Evolutionary conservation across 2,888 invertebrate genomes (phyloP), one percentile per base, ranked within the genome.

Genomic region (Lymantria dispar): DNA sequence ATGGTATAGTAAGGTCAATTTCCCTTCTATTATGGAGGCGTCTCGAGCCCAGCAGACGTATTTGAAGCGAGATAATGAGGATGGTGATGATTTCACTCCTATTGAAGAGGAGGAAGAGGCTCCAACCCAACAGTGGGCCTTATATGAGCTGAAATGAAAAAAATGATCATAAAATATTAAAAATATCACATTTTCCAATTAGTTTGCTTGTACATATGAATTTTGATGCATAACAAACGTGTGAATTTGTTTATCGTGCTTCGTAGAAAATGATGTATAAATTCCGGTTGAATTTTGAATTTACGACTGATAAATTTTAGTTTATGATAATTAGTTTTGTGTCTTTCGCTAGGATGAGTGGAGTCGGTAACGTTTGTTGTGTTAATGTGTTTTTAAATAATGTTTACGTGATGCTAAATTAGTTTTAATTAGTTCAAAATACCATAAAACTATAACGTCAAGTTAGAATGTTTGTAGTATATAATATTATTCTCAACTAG

Each of bases 251-350:
- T 40, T 29, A n/a, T 22, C 38, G n/a, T 45, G 13, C 54, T 66
- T 60, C 57, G 50, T 43, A 45, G 53, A 59, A 65, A 52, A 22
- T n/a, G 37, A 43, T 52, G 53, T 36, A 53, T 58, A 46, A 46
- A 39, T 54, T 62, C 56, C 57, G 44, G 56, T 48, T 40, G 49
- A 48, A 38, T 7, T 50, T 55, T 57, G 41, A 57, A 51, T 45
- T 52, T 54, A 58, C 47, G 45, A 51, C 44, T 51, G 54, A 52
- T 60, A 62, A 56, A 29, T 50, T 47, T 12, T 30, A 48, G 29
- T 52, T 52, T 48, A 48, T 48, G 52, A 40, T 48, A 52, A 48
- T 52, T 39, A 45, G 29, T 36, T 52, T 33, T 42, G n/a, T 33
- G 38, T 52, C 45, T 46, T 48, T 48, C 48, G 48, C n/a, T n/a